Evolutionary conservation across 2,888 invertebrate species (phyloP), one percentile per base, ranked within the genome.

Genomic region (Creontiades dilutus): DNA sequence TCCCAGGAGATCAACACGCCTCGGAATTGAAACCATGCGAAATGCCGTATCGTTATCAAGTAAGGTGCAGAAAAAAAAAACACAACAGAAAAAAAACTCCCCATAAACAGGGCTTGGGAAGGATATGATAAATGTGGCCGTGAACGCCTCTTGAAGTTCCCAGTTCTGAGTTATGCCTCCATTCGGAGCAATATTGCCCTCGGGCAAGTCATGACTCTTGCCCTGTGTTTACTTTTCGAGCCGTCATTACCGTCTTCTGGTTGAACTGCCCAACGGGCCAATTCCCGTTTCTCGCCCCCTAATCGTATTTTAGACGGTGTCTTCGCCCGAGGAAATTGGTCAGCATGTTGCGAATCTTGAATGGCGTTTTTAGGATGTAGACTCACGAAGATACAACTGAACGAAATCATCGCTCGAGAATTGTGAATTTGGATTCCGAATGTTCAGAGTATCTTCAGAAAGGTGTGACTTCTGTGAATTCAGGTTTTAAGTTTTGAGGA

Each of bases 111-210:
- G 68, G 19, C 23, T 27, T 0, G 68, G 27, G 9, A 68, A 68
- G 68, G 68, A 68, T 68, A 68, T 23, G 68, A 68, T 68, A 68
- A 68, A 68, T 68, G 68, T 68, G 68, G 68, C 68, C 68, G 68
- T 68, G 68, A 68, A 68, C 68, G 68, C 68, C 68, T 68, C 27
- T 27, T 19, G 68, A 68, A 27, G 68, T 68, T 68, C 68, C 19
- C 16, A 23, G 68, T 68, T 68, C 23, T 68, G 68, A 68, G 68
- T 68, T 68, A 68, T 68, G 68, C 68, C 27, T 68, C 68, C 68
- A 68, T 68, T 68, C 68, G 23, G 68, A 68, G 68, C 68, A 68
- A 68, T 68, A 68, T 23, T 23, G 19, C 23, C 68, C 68, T 68
- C 23, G 12, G 68, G 68, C 68, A 7, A 68, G 68, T 68, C 68